Percentiles rank a stretch among this genome's conserved stretches.
These are phyloP conservation scores for Helarctos malayanus DNA, from an alignment of 2,797 vertebrate genomes.

Conservation along the genomic window DNA sequence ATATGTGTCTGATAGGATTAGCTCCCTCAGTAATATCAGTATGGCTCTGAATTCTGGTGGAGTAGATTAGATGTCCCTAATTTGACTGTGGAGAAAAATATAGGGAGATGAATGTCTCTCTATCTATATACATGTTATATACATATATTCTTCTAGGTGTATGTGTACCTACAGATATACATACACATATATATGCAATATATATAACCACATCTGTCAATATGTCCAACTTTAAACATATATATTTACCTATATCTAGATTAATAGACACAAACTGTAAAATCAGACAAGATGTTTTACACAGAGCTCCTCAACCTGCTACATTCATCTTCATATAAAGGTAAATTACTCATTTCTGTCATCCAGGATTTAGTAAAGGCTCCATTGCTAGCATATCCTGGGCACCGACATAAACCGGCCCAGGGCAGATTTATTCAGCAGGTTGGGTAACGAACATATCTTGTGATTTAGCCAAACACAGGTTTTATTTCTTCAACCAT, in stretches of 20 bases:
- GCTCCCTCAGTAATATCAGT: not conserved
- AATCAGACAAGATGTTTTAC: constrained; percentile 60
- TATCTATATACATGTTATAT: not conserved
- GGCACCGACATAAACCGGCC: not conserved
- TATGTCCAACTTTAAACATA: constrained; percentile 40
- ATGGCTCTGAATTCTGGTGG: constrained; percentile 18
- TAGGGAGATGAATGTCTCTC: not conserved
- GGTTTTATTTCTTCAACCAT: constrained; percentile 82
- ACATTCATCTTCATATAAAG: constrained; percentile 48
- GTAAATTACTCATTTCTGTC: constrained; percentile 74
- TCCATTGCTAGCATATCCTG: not conserved
- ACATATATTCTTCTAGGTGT: not conserved
- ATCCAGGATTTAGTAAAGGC: constrained; percentile 58
- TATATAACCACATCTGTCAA: not conserved
- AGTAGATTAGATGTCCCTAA: not conserved
- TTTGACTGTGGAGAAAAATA: constrained; percentile 43
- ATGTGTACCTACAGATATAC: not conserved
- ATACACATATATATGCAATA: not conserved
- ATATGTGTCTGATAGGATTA: not conserved
- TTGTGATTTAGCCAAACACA: constrained; percentile 77
- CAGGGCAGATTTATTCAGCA: constrained; percentile 65
- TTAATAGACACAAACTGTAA: constrained; percentile 63
- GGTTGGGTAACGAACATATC: constrained; percentile 48
- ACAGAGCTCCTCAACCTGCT: constrained; percentile 32
- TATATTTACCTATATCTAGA: constrained; percentile 51